Evolutionary conservation across 1,140 invertebrate species (phyloP).

Genomic region (Sycophila sp.): DNA sequence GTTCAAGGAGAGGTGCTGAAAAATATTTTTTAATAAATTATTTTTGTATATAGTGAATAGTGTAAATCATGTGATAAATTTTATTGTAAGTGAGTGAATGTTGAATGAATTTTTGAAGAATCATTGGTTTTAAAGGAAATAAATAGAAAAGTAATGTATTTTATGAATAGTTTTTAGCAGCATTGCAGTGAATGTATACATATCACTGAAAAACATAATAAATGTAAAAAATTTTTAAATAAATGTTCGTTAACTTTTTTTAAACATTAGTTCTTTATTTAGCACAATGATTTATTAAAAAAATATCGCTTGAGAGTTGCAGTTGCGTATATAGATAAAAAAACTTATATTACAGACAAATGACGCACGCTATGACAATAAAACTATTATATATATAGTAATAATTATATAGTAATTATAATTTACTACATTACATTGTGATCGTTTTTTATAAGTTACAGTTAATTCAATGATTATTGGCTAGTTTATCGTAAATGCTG

Average conservation of each 20-base stretch:
- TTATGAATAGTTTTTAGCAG: background rate
- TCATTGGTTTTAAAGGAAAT: no score
- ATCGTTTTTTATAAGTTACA: background rate
- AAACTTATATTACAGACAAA: constrained; percentile 21
- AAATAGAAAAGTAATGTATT: background rate
- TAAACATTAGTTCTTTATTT: background rate
- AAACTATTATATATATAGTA: background rate
- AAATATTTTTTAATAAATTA: no score
- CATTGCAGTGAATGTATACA: background rate
- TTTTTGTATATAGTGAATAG: no score
- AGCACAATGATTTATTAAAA: constrained; percentile 10
- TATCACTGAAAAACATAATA: background rate
- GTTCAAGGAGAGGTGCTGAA: no score
- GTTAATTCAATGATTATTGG: background rate
- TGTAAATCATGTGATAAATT: no score
- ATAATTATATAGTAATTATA: no score
- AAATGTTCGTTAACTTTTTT: no score
- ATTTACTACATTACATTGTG: background rate
- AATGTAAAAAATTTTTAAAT: background rate
- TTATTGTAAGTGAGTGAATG: no score
- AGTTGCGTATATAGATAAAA: background rate
- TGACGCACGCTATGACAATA: constrained; percentile 13
- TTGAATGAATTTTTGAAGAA: no score
- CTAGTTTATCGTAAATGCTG: constrained; percentile 2
- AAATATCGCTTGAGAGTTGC: constrained; percentile 5